phyloP scores from a whole-genome alignment of 1,140 invertebrate genomes.

The Babylonia areolata region DNA sequence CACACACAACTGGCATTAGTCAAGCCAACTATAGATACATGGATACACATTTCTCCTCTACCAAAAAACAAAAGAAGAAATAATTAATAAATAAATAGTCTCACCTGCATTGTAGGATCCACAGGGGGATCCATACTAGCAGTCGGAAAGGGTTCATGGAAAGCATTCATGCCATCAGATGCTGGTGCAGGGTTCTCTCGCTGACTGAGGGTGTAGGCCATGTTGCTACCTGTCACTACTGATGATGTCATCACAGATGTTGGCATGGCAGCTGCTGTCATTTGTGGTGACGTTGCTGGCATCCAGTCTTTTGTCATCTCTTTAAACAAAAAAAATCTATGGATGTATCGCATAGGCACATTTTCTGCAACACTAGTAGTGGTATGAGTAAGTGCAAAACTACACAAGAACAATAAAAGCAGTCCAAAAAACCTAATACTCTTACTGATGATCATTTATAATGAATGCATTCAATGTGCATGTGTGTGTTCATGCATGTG shows the following conservation, averaged over 20 bases:
- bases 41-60: not conserved
- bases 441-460: too few species aligned
- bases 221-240: conserved; percentile 59
- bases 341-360: too few species aligned
- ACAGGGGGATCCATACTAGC: not conserved
- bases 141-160: conserved; percentile 4
- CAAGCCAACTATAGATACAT: not conserved
- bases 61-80: not conserved
- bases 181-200: not conserved
- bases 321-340: conserved; percentile 32
- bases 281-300: conserved; percentile 38
- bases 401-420: too few species aligned
- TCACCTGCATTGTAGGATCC: conserved; percentile 27
- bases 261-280: conserved; percentile 51
- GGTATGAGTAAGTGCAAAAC: too few species aligned
- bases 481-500: too few species aligned
- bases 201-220: conserved; percentile 45
- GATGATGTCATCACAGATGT: conserved; percentile 63
- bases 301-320: conserved; percentile 57
- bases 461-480: too few species aligned
- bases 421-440: too few species aligned
- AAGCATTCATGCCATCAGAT: not conserved
- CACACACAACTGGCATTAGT: not conserved
- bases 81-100: not conserved
- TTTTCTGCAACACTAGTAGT: too few species aligned